Percentiles rank a stretch among this genome's conserved stretches.
Conservation (phyloP, 2,797 vertebrate species). For the Pyrocephalus nanus region DNA sequence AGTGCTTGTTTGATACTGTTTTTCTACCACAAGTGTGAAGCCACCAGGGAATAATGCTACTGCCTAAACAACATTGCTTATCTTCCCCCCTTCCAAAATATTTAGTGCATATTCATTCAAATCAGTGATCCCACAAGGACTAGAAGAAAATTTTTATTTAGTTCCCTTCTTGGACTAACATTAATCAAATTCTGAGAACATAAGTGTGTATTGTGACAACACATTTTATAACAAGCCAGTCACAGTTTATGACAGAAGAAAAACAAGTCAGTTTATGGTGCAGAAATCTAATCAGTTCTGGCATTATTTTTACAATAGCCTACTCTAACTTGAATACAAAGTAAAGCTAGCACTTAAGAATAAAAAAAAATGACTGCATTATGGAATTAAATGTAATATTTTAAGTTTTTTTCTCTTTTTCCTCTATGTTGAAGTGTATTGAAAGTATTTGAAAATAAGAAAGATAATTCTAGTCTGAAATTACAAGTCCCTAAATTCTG, state of each 20-base stretch:
- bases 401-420: background rate
- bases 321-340: background rate
- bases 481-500: background rate
- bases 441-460: background rate
- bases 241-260: background rate
- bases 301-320: background rate
- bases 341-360: background rate
- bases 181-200: constrained; percentile 32
- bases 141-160: constrained; percentile 22
- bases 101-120: constrained; percentile 14
- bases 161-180: background rate
- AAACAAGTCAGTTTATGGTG: constrained; percentile 8
- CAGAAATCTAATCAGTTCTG: background rate
- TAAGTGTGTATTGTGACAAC: background rate
- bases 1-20: constrained; percentile 55
- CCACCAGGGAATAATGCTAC: constrained; percentile 44
- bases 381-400: background rate
- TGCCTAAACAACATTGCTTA: constrained; percentile 43
- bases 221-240: background rate
- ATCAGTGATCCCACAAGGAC: background rate
- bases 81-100: constrained; percentile 24
- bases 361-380: background rate
- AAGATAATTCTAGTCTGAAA: background rate
- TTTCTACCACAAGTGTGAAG: constrained; percentile 61
- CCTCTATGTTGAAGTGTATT: background rate